Base-by-base conservation (phyloP, 1,140 invertebrate species). In the Meloidogyne exigua region DNA sequence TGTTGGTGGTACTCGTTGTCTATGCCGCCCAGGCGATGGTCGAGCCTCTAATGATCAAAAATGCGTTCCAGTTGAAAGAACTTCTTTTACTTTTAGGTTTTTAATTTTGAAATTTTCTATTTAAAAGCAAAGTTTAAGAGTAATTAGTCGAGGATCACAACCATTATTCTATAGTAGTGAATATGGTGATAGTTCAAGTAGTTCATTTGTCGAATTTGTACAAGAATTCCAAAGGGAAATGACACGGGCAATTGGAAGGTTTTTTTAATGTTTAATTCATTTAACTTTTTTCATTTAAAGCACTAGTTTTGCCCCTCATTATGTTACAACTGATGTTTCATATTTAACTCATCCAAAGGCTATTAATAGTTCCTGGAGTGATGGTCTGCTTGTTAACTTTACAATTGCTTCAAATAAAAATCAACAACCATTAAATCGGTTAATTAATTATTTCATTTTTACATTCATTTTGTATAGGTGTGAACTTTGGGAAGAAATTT, bases 261-360 rank as follows among this genome's bases (percentile, higher is more conserved):
- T 23, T 21, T 15, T 23, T 32, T 57, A 4, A 18, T 49, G n/a
- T 74, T 21, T 76, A 25, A 25, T 42, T 18, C 1, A 1, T 49
- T 28, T 5, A 15, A 23, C 0, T 13, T 12, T 18, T 21, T 12
- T n/a, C 4, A 23, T 65, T 73, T 57, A 10, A n/a, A 73, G 86
- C 25, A 87, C 85, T 13, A 65, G 69, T 21, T 87, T 84, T 71
- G 86, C 86, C 9, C 86, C 83, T 12, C 72, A 83, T 28, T 88
- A 88, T 71, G 86, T 87, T 12, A 83, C 76, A 73, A 87, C 86
- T 15, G 79, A 85, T 70, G 81, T 87, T 62, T 49, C 68, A 2
- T 86, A 81, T 74, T 81, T 86, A 63, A 87, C 85, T 32, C 85
- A 87, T 78, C 85, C 85, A 39, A 87, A 88, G 82, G 85, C 85